Evolutionary conservation across 1,140 invertebrate species (phyloP).

Genomic region (Procambarus virginalis): DNA sequence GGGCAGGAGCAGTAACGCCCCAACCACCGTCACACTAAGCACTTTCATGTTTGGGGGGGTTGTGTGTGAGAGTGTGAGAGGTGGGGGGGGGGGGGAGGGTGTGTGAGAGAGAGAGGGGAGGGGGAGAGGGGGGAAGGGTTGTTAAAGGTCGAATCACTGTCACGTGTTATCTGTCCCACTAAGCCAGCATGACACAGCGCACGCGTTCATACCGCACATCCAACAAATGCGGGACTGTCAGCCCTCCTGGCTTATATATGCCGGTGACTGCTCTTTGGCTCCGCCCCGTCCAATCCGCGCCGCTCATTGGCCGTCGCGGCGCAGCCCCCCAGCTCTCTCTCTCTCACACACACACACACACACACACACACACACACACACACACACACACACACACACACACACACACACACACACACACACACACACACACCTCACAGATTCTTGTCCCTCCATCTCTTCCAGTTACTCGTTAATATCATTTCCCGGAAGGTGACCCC

Average conservation of each 20-base stretch:
- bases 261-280: background rate
- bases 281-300: background rate
- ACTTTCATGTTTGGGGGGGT: slow-evolving; percentile 46
- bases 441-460: slow-evolving; percentile 17
- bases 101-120: too few species aligned
- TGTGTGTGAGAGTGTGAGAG: background rate
- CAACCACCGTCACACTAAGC: slow-evolving; percentile 52
- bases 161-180: slow-evolving; percentile 64
- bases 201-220: slow-evolving; percentile 58
- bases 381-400: too few species aligned
- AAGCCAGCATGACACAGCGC: slow-evolving; percentile 48
- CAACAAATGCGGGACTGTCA: slow-evolving; percentile 45
- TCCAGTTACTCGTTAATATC: slow-evolving; percentile 60
- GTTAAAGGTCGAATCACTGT: slow-evolving; percentile 23
- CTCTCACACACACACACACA: background rate
- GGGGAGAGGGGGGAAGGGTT: too few species aligned
- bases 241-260: slow-evolving; percentile 37
- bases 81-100: too few species aligned
- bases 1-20: slow-evolving; percentile 42
- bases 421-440: background rate
- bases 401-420: too few species aligned
- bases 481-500: slow-evolving; percentile 43
- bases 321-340: background rate
- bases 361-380: too few species aligned
- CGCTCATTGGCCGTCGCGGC: slow-evolving; percentile 28